phyloP scores from a whole-genome alignment of 2,797 vertebrate genomes.

The Acipenser ruthenus region DNA sequence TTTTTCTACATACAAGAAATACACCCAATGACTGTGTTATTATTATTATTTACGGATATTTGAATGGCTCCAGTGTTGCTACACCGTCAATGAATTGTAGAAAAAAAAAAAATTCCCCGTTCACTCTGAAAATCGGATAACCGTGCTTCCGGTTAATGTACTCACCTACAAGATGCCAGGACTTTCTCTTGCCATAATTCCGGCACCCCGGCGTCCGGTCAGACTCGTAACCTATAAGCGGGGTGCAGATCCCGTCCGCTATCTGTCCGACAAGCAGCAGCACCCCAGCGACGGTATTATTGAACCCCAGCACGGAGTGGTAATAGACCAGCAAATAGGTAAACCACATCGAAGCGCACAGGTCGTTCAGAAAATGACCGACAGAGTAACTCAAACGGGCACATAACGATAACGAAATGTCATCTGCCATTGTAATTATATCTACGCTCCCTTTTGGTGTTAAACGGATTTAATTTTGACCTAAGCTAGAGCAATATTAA shows the following conservation, averaged over 20 bases:
- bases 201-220: slow-evolving; percentile 63
- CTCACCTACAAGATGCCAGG: slow-evolving; percentile 86
- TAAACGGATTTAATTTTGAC: no score
- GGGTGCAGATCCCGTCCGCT: slow-evolving; percentile 80
- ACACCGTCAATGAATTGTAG: no score
- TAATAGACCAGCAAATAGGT: slow-evolving; percentile 86
- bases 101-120: no score
- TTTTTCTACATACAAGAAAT: no score
- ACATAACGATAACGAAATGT: slow-evolving; percentile 33
- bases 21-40: no score
- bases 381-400: slow-evolving; percentile 66
- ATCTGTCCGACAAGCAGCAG: slow-evolving; percentile 75
- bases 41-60: no score
- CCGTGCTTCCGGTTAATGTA: neutral
- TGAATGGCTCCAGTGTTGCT: no score
- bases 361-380: slow-evolving; percentile 86
- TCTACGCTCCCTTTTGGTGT: no score
- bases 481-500: no score
- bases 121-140: no score
- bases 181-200: slow-evolving; percentile 78
- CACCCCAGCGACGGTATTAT: slow-evolving; percentile 67
- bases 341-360: slow-evolving; percentile 93
- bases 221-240: slow-evolving; percentile 80
- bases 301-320: slow-evolving; percentile 78
- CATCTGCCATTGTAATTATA: slow-evolving; percentile 38